These are phyloP conservation scores for Amiota minor DNA, from an alignment of 2,888 invertebrate species.

Conservation along the genomic window DNA sequence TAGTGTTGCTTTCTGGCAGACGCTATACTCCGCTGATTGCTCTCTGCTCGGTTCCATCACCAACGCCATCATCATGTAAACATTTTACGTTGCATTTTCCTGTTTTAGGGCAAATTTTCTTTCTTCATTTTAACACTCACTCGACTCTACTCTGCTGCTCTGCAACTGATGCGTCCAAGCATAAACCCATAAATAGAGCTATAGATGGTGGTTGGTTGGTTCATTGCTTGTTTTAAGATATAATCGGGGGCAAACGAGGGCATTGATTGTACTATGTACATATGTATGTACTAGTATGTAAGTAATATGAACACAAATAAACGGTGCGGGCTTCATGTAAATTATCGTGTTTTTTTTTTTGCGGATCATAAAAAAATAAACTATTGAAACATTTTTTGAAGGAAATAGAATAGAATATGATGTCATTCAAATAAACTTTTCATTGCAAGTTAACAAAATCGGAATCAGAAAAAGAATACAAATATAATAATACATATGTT, in stretches of 20 bases:
- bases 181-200: slow-evolving; percentile 55
- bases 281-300: no score
- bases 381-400: not conserved
- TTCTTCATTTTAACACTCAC: not conserved
- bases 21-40: slow-evolving; percentile 42
- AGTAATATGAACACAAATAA: no score
- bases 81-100: slow-evolving; percentile 33
- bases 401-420: not conserved
- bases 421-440: no score
- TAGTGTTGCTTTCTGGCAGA: slow-evolving; percentile 45
- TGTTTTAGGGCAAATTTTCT: slow-evolving; percentile 23
- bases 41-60: not conserved
- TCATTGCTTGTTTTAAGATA: not conserved
- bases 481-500: no score
- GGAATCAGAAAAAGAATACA: no score
- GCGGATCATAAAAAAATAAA: not conserved
- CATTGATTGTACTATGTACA: no score
- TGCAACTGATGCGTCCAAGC: no score
- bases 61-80: slow-evolving; percentile 11
- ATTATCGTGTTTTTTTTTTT: not conserved
- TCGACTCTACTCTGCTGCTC: not conserved
- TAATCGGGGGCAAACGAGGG: not conserved
- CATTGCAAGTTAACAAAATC: no score
- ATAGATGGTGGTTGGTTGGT: slow-evolving; percentile 45
- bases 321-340: no score